Evolutionary conservation across 2,113 vertebrate genomes (phyloP), one percentile per base, ranked within the genome.

Genomic region (Melanocharis versteri): DNA sequence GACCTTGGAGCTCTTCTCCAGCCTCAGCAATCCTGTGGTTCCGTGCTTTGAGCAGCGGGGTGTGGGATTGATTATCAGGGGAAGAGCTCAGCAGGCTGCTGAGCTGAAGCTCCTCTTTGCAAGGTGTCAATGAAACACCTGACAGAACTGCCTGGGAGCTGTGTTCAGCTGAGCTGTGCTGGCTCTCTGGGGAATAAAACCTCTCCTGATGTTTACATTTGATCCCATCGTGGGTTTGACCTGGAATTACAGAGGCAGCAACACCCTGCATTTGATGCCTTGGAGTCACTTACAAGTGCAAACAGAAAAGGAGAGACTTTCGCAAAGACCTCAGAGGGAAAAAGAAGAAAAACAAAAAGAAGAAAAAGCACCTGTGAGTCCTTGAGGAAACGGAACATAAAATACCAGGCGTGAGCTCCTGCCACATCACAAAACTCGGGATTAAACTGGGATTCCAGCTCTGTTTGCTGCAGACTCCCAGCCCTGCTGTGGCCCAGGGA

Each of bases 1-100:
- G 23, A 7, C 28, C 40, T 73, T 10, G 13, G 57, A 48, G 50
- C 19, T 40, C 15, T 47, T 56, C 65, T 40, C 35, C 35, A 76
- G 2, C 31, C 58, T 35, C 30, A 5, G 1, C 6, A 9, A 3
- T 2, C 1, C 33, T 54, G 50, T 7, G 6, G 20, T 48, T 42
- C 17, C 9, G 7, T 5, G 30, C 24, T 83, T 47, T 73, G 56
- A 70, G 42, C 51, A 51, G 31, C 0, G 1, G 1, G 0, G 37
- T 20, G 53, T 20, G 30, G 62, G 42, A 16, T 27, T 42, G 58
- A 35, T 69, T 17, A 6, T 10, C 69, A 35, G 26, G 33, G 68
- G 56, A 37, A 73, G 6, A 37, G 51, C 51, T 35, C 70, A 76
- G 50, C 47, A 30, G 68, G 50, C 50, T 79, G 40, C 64, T 76